Evolutionary conservation across 2,113 vertebrate genomes (phyloP), one percentile per base, ranked within the genome.

Genomic region (Paedocypris sp.): DNA sequence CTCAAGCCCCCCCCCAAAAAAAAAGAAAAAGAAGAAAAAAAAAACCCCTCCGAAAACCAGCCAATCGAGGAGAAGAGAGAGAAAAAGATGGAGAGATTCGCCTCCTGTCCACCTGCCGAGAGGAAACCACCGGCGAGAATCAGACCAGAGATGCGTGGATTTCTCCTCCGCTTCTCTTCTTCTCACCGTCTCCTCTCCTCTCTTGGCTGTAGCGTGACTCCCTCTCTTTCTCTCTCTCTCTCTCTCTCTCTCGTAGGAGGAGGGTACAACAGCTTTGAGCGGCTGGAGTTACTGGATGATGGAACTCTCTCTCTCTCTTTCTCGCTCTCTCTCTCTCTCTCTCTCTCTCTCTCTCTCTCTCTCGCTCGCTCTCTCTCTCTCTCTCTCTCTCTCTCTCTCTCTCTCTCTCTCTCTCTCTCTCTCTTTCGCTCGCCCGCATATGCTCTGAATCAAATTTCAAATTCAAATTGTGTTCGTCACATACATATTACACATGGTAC

Each of bases 241-340:
- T 29, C 57, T 51, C 66, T 71, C 54, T 50, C 36, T 70, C 68
- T 36, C 73, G 69, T 79, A 84, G 82, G 87, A 83, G 87, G 90
- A 81, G 85, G 54, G 36, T 51, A 65, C 50, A 48, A 39, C 57
- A 73, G 69, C 77, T 66, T 68, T 76, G 39, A 78, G 74, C 78
- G 81, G 80, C 78, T 79, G 78, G 84, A 85, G 89, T 83, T 78
- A 86, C 83, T 86, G 72, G 79, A 83, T 82, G 90, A 89, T 86
- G 87, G 88, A 89, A 83, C 68, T 39, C 33, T 56, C 60, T 36
- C 50, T 56, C 42, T 19, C 45, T 61, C 22, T 25, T 20, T 41
- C 58, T 15, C 28, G 4, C 72, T 48, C 76, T 72, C 79, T 76
- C 75, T 76, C 36, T 68, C 67, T 78, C 76, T 77, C 68, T 54